Evolutionary conservation across 2,888 invertebrate genomes (phyloP).

Genomic region (Papilio elwesi): DNA sequence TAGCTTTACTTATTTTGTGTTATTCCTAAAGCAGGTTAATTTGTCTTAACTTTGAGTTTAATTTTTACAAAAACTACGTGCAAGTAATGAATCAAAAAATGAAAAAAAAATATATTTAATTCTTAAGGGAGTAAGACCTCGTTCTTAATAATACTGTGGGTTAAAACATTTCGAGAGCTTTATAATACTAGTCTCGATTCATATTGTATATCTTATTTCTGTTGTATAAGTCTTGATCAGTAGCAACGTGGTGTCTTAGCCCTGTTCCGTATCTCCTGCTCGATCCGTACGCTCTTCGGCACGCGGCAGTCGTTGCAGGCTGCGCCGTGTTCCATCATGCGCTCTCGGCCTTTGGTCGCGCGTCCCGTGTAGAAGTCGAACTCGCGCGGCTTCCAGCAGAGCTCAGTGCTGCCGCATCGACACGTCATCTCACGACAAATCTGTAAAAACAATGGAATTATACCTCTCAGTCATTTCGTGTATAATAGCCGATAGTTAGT

Average conservation of each 20-base stretch:
- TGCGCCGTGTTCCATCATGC: slow-evolving; percentile 57
- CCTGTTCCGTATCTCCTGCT: slow-evolving; percentile 53
- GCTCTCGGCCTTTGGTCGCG: slow-evolving; percentile 64
- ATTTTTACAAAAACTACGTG: too few relatives aligned
- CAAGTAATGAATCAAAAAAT: too few relatives aligned
- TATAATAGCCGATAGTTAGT: neutral
- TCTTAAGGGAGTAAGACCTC: too few relatives aligned
- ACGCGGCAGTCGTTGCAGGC: slow-evolving; percentile 55
- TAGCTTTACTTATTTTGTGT: too few relatives aligned
- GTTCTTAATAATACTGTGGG: too few relatives aligned
- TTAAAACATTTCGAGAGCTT: too few relatives aligned
- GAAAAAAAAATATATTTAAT: too few relatives aligned
- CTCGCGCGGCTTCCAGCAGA: slow-evolving; percentile 71
- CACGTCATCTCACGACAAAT: slow-evolving; percentile 76
- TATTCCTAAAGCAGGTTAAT: too few relatives aligned
- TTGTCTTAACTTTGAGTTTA: too few relatives aligned
- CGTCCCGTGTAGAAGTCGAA: slow-evolving; percentile 65
- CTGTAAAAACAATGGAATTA: slow-evolving; percentile 48
- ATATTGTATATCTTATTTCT: neutral
- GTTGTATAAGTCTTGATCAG: neutral
- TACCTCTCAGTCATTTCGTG: neutral
- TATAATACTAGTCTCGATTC: too few relatives aligned
- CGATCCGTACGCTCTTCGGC: slow-evolving; percentile 66
- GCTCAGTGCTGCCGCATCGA: slow-evolving; percentile 62
- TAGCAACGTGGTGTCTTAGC: slow-evolving; percentile 45